Base-by-base conservation (phyloP, 2,797 vertebrate genomes). In the Squalus acanthias region DNA sequence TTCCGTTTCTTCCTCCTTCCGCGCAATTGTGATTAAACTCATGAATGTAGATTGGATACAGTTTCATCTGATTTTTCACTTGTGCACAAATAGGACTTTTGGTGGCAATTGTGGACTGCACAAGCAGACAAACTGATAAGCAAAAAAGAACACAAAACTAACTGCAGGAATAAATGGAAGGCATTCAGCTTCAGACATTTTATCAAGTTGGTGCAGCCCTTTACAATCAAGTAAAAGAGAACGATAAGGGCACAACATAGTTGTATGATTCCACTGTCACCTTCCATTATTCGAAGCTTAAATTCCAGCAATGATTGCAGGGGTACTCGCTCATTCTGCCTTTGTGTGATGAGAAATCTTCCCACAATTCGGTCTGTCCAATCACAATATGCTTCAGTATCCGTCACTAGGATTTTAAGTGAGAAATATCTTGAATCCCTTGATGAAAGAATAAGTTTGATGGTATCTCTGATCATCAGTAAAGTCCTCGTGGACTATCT, bases 261-360 rank as follows among this genome's bases (percentile, higher is more conserved):
- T 24, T 95, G 20, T 50, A 50, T 53, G 39, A 50, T 69, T 70
- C 93, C 93, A 95, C 65, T 26, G 65, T 70, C 93, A 70, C 67
- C 93, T 50, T 94, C 39, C 92, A 70, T 69, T 94, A 94, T 67
- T 69, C 1, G 92, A 94, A 69, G 92, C 92, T 69, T 94, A 94
- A 94, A 39, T 24, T 26, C 63, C 93, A 91, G 57, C 88, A 91
- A 63, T n/a, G 88, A n/a, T 91, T 91, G 88, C 57, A 70, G 26
- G 39, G 67, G 2, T 70, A 46, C 2, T n/a, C 46, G 9, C 67
- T 33, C 67, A 69, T 17, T 50, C 93, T 70, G 2, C 93, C 63
- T 70, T 70, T 95, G 67, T 69, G 1, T 20, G 20, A 8, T 10
- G 67, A 26, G 67, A 50, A 70, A 46, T 22, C 20, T 70, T 10